These are phyloP conservation scores for Pogonus chalceus DNA, from an alignment of 1,140 invertebrate genomes.

Conservation along the genomic window DNA sequence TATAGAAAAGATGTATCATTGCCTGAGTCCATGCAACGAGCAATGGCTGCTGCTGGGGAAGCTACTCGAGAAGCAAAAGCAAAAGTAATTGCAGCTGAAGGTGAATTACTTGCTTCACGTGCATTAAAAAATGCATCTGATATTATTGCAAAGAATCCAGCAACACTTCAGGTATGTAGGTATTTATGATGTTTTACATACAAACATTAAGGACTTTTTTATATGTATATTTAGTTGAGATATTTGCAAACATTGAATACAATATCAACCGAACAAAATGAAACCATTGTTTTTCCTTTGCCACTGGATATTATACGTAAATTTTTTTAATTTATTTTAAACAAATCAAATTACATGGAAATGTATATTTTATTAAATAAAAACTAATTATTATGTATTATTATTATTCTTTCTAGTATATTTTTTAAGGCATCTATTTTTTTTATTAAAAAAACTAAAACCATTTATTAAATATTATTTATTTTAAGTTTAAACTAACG, in stretches of 20 bases:
- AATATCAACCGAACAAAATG: slow-evolving; percentile 87
- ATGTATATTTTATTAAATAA: no score
- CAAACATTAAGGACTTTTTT: not conserved
- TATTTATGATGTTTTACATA: not conserved
- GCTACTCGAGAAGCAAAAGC: slow-evolving; percentile 65
- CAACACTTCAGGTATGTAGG: slow-evolving; percentile 63
- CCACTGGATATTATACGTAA: slow-evolving; percentile 54
- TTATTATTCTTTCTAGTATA: no score
- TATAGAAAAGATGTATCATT: slow-evolving; percentile 80
- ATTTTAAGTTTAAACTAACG: no score
- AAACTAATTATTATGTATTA: no score
- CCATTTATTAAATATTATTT: no score
- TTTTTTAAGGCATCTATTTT: no score
- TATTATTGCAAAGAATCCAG: slow-evolving; percentile 73
- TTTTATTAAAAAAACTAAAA: no score
- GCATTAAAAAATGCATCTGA: slow-evolving; percentile 87
- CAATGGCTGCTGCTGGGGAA: slow-evolving; percentile 82
- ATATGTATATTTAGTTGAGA: not conserved
- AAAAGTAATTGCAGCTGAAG: slow-evolving; percentile 68
- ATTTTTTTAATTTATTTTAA: no score
- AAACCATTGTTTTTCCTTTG: slow-evolving; percentile 82
- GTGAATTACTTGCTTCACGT: slow-evolving; percentile 78
- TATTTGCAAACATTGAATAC: slow-evolving; percentile 66
- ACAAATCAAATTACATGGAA: no score
- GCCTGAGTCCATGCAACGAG: slow-evolving; percentile 70